Evolutionary conservation across 1,140 invertebrate genomes (phyloP).

Genomic region (Papilio polytes): DNA sequence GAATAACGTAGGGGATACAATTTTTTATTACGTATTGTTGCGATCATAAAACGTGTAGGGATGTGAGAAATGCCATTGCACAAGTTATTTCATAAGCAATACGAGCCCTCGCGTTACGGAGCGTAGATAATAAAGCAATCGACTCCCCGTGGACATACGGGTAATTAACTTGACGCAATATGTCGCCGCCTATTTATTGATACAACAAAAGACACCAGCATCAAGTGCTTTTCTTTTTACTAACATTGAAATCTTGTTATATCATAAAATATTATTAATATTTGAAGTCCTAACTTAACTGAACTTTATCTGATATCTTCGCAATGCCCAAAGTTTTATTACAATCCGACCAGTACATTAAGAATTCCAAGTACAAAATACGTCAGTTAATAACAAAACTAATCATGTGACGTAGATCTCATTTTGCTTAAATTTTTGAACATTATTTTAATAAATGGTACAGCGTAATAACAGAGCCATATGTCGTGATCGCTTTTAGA

Average conservation of each 20-base stretch:
- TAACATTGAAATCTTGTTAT: not conserved
- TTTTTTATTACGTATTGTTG: not conserved
- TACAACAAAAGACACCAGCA: slow-evolving; percentile 53
- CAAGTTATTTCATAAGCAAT: slow-evolving; percentile 43
- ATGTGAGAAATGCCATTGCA: slow-evolving; percentile 9
- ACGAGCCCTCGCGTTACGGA: slow-evolving; percentile 37
- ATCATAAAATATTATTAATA: not conserved
- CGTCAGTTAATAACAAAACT: no score
- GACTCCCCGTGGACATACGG: slow-evolving; percentile 73
- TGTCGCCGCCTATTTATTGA: slow-evolving; percentile 45
- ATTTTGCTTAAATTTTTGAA: no score
- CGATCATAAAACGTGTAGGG: slow-evolving; percentile 8
- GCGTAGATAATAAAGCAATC: slow-evolving; percentile 72
- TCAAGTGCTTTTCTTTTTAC: slow-evolving; percentile 49
- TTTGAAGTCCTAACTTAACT: no score
- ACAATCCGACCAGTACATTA: no score
- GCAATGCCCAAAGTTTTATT: no score
- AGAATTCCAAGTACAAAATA: no score
- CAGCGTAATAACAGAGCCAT: slow-evolving; percentile 50
- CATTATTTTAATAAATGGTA: not conserved
- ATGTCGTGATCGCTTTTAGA: slow-evolving; percentile 55
- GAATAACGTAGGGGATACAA: not conserved
- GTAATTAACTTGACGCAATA: slow-evolving; percentile 68
- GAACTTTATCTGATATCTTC: no score
- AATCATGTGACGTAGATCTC: no score